Percentiles rank a stretch among this genome's conserved stretches.
Conservation (phyloP, 2,797 vertebrate genomes). For the Falco columbarius region DNA sequence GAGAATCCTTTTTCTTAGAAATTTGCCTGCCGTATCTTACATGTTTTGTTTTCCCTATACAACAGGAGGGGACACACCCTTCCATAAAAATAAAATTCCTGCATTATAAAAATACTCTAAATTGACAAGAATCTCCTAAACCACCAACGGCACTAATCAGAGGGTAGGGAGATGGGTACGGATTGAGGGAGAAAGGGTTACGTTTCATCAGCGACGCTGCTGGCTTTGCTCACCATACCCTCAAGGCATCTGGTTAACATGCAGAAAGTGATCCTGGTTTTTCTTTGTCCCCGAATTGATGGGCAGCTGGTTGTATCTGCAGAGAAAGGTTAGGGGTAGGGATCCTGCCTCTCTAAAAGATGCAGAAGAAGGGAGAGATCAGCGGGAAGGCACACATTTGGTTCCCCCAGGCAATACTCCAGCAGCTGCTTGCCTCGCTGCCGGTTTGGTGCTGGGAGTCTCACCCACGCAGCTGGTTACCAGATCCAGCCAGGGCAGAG, state of each 20-base stretch:
- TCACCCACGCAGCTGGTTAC: background rate
- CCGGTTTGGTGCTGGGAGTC: background rate
- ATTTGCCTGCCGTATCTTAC: background rate
- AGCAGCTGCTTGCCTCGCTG: background rate
- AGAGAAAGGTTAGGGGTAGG: background rate
- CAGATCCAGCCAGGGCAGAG: background rate
- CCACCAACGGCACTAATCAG: background rate
- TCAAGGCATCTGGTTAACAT: background rate
- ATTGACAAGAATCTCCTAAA: background rate
- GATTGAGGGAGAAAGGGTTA: background rate
- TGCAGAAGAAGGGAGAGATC: background rate
- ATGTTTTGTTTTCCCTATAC: background rate
- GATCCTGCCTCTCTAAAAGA: background rate
- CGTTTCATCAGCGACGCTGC: background rate
- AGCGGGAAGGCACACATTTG: background rate
- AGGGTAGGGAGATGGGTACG: background rate
- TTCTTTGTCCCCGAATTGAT: background rate
- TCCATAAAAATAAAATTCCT: background rate
- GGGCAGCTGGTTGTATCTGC: background rate
- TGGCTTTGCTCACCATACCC: background rate
- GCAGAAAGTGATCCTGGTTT: background rate
- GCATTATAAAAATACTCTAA: background rate
- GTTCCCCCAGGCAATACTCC: background rate
- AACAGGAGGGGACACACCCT: accelerated
- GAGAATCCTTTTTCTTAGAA: background rate